phyloP scores from a whole-genome alignment of 2,888 invertebrate species.

The Cyclophora albipunctata region DNA sequence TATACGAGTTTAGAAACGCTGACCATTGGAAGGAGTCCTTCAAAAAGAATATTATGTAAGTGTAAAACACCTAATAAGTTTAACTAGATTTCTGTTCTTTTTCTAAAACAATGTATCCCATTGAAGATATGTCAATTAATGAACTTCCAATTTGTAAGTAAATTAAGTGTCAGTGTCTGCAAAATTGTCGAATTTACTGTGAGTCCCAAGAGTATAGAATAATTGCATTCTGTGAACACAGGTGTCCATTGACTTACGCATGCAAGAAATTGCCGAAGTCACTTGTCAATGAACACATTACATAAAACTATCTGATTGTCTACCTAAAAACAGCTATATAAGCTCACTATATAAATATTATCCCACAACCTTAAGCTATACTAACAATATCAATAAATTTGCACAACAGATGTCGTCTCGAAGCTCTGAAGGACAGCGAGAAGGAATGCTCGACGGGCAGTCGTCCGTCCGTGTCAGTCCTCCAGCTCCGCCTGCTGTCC shows the following conservation, averaged over 20 bases:
- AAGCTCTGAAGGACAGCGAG: slow-evolving; percentile 34
- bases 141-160: too few relatives aligned
- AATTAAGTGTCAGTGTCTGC: too few relatives aligned
- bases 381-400: neutral
- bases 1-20: slow-evolving; percentile 86
- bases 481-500: slow-evolving; percentile 87
- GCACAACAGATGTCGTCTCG: slow-evolving; percentile 47
- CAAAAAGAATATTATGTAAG: slow-evolving; percentile 88
- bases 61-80: slow-evolving; percentile 17
- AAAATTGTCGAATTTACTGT: too few relatives aligned
- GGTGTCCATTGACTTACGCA: too few relatives aligned
- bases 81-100: neutral
- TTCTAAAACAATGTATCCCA: neutral
- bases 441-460: slow-evolving; percentile 78
- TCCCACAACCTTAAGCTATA: neutral
- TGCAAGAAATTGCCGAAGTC: too few relatives aligned
- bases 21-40: slow-evolving; percentile 85
- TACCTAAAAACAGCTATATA: too few relatives aligned
- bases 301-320: too few relatives aligned
- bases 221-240: too few relatives aligned
- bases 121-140: too few relatives aligned
- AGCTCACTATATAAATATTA: too few relatives aligned
- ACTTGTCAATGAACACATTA: too few relatives aligned
- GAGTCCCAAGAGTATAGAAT: too few relatives aligned
- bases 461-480: slow-evolving; percentile 87